Evolutionary conservation across 2,113 vertebrate species (phyloP), one percentile per base, ranked within the genome.

Genomic region (Chamaetylas fuelleborni): DNA sequence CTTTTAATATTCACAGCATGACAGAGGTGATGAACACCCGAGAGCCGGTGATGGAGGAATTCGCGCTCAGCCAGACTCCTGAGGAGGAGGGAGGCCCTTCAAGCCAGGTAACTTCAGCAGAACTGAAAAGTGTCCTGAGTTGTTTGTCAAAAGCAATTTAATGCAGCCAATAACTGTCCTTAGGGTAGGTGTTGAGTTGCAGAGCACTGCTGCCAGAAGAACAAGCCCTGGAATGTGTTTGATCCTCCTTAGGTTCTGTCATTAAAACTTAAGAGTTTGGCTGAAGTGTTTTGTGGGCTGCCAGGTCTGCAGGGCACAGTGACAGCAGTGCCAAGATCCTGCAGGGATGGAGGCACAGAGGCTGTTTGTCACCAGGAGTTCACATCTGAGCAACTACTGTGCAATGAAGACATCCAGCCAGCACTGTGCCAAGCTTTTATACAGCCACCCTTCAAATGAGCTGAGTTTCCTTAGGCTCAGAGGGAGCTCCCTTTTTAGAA

Each of bases 21-120:
- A 98, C 98, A 42, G 98, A 99, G 92, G 98, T 99, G 96, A 98
- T 99, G 97, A 99, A 98, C 74, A 98, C 98, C 87, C 96, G 98
- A 90, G 99, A 99, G 86, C 98, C 98, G 0, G 97, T 96, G n/a
- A 97, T 98, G 89, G 98, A 98, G 97, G 98, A 99, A 96, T 98
- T 99, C 31, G 70, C 92, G 0, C 97, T 97, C 57, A 98, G 96
- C 64, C 98, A 98, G 86, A 94, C 97, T 53, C 94, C 96, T 47
- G 98, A 97, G 81, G 98, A 97, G 61, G 98, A 98, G 17, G 97
- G 98, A 95, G 97, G 90, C 17, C 97, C 98, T 95, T 98, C 98
- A 89, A 98, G 98, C 92, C 97, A 98, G 97, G 98, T 98, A 97
- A 96, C 34, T 36, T 25, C 4, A 71, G 45, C 66, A 85, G 74